Evolutionary conservation across 2,113 vertebrate species (phyloP), one percentile per base, ranked within the genome.

Genomic region (Agelaius tricolor): DNA sequence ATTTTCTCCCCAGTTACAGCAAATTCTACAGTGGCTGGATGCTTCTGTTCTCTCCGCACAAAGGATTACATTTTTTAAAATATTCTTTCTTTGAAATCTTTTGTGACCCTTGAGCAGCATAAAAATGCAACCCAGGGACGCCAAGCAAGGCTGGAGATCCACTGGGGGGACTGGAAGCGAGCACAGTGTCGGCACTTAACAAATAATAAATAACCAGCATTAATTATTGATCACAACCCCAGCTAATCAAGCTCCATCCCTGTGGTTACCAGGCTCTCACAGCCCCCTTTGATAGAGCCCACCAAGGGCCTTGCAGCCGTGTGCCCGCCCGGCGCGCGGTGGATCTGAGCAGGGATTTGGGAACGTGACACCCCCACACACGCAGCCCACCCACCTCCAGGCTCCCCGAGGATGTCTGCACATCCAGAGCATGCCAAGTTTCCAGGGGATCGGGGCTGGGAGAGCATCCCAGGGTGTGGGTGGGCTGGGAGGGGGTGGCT

Each of bases 221-320:
- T 90, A 96, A 96, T 96, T 97, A 93, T 97, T 96, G 92, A 97
- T 96, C 95, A 96, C 92, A 97, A 61, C 72, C 68, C 88, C 69
- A 67, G 72, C 85, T 96, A 94, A 94, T 88, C 82, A 88, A 66
- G 46, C 47, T 81, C 91, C 91, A 44, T 51, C 76, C 95, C 92
- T 20, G 93, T 80, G 93, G 87, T 86, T 95, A 33, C 35, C 55
- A 28, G 0, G 46, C 43, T 89, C 89, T 24, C 79, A 46, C 7
- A 88, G 72, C 62, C 24, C 82, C 87, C 93, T 96, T 86, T 96
- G 90, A 94, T 11, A 86, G 24, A 63, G 67, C 65, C 81, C 28
- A 6, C 0, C 1, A 43, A 17, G 0, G 4, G 87, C 95, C 88
- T 90, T 46, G 94, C 68, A 26, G 31, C 0, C 0, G 37, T 1